Evolutionary conservation across 1,140 invertebrate species (phyloP), one percentile per base, ranked within the genome.

Genomic region (Drosophila equinoxialis): DNA sequence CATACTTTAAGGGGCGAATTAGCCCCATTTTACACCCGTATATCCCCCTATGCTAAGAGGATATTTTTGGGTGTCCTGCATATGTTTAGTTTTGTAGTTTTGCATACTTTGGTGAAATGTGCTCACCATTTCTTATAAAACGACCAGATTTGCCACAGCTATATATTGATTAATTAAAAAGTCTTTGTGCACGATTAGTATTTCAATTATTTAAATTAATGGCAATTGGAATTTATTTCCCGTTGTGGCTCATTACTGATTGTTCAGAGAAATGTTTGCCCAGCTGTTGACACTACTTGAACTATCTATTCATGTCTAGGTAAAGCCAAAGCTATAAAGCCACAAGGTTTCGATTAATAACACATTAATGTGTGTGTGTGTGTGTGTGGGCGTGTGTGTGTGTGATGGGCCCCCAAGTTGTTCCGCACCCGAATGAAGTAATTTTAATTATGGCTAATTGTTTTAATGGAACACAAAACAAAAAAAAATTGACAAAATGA

Each of bases 381-480:
- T 30, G 30, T 6, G 11, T 39, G 37, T 11, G 11, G 0, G n/a
- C n/a, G 1, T 17, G 17, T 17, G 17, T 17, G 17, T 17, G 17
- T 17, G 37, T 39, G 37, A 39, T 39, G 37, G 23, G 42, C 41
- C 57, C 57, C 57, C 57, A 58, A 17, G n/a, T 58, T 35, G 11
- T 59, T 17, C 3, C 6, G 35, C 30, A n/a, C 2, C 45, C 8
- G 55, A 59, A 39, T 59, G 33, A 59, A 59, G 33, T 69, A 41
- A 57, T 64, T 59, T 63, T 54, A 39, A 54, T 76, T 69, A 76
- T 76, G 68, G 59, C 41, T 57, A 70, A 77, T 77, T 71, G 77
- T 60, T 61, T 30, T 45, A n/a, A 62, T 62, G 57, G 17, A 23
- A 62, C 59, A 41, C 30, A 6, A 30, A 30, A 30, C 30, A 30